These are phyloP conservation scores for Panopea generosa DNA, from an alignment of 2,888 invertebrate species.

Conservation along the genomic window DNA sequence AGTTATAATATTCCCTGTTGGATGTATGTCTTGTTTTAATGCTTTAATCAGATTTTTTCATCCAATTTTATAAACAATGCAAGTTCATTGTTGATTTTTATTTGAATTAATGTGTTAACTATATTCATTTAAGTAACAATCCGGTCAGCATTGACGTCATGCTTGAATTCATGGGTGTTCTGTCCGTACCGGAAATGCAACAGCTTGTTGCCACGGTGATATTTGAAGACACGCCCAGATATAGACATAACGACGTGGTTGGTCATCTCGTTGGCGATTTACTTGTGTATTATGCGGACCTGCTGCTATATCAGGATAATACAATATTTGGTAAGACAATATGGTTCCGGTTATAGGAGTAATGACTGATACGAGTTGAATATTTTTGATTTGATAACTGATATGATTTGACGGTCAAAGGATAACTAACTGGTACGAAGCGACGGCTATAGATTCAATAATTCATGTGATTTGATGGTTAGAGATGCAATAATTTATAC, in stretches of 20 bases:
- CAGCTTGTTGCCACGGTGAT: slow-evolving; percentile 71
- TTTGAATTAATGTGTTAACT: too few relatives aligned
- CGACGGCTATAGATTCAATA: too few relatives aligned
- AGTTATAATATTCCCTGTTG: too few relatives aligned
- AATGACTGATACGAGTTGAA: too few relatives aligned
- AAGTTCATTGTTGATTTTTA: too few relatives aligned
- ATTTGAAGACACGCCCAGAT: slow-evolving; percentile 72
- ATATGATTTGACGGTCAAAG: neutral
- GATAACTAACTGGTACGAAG: too few relatives aligned
- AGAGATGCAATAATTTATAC: too few relatives aligned
- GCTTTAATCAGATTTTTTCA: too few relatives aligned
- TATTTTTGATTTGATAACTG: neutral
- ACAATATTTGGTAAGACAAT: slow-evolving; percentile 47
- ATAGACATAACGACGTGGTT: slow-evolving; percentile 62
- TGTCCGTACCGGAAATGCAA: slow-evolving; percentile 64
- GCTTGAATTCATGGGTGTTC: slow-evolving; percentile 69
- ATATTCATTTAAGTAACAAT: slow-evolving; percentile 64
- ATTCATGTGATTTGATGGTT: too few relatives aligned
- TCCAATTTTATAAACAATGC: too few relatives aligned
- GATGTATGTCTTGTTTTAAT: too few relatives aligned
- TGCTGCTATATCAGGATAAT: slow-evolving; percentile 52
- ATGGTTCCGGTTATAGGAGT: too few relatives aligned
- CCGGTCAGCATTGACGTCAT: slow-evolving; percentile 74
- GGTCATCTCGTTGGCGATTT: slow-evolving; percentile 68
- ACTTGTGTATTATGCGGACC: slow-evolving; percentile 66